Evolutionary conservation across 92 coral and sea anemone species (phyloP).

Genomic region (Phymanthus crucifer): DNA sequence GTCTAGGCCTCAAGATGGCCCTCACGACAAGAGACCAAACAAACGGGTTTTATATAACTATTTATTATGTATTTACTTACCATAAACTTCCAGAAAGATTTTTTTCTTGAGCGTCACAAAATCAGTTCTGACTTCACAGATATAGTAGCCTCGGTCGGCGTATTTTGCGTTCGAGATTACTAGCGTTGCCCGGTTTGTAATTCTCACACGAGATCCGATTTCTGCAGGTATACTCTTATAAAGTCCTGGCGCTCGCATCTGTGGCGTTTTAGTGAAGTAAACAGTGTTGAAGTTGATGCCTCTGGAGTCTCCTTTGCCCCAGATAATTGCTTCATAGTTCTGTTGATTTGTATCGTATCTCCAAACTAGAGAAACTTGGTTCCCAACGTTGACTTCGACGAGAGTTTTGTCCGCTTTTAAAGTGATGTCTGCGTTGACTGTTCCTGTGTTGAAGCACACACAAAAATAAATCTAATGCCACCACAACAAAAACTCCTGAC

Average conservation of each 20-base stretch:
- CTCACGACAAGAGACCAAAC: neutral
- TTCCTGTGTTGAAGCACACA: conserved; percentile 19
- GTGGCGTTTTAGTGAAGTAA: conserved; percentile 42
- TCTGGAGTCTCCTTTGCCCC: conserved; percentile 62
- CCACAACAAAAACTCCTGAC: conserved; percentile 34
- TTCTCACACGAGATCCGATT: conserved; percentile 61
- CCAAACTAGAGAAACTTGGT: conserved; percentile 68
- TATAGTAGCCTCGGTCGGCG: conserved; percentile 74
- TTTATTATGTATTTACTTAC: conserved; percentile 54
- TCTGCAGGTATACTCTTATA: conserved; percentile 34
- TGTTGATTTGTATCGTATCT: conserved; percentile 37
- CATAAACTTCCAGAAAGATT: conserved; percentile 63
- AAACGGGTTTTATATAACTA: neutral
- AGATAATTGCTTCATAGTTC: conserved; percentile 26
- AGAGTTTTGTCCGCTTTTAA: conserved; percentile 25
- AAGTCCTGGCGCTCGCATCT: conserved; percentile 21
- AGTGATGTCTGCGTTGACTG: conserved; percentile 8
- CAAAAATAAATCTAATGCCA: neutral
- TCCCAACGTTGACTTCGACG: conserved; percentile 62
- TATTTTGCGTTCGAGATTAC: conserved; percentile 56
- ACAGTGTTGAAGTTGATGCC: conserved; percentile 28
- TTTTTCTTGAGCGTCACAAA: conserved; percentile 49
- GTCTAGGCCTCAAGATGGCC: neutral
- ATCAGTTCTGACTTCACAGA: conserved; percentile 56
- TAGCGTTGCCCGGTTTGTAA: conserved; percentile 52